Evolutionary conservation across 1,140 invertebrate species (phyloP).

Genomic region (Lordiphosa collinella): DNA sequence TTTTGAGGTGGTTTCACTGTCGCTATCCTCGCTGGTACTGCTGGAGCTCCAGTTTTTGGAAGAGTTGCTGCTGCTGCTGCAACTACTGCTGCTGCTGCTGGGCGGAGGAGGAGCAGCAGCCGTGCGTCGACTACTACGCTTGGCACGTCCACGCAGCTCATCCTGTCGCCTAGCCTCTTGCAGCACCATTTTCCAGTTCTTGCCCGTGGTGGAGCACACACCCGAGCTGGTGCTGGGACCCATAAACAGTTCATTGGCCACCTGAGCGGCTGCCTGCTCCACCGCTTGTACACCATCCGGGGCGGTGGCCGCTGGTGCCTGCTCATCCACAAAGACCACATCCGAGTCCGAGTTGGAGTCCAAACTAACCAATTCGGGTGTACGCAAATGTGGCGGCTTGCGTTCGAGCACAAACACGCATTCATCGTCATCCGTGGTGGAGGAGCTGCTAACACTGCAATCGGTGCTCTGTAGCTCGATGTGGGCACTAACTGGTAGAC

Average conservation of each 20-base stretch:
- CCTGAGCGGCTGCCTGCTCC: background rate
- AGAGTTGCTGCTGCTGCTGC: conserved; percentile 20
- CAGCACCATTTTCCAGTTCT: conserved; percentile 51
- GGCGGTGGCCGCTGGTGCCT: conserved; percentile 1
- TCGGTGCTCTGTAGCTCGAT: conserved; percentile 66
- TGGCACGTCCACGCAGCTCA: conserved; percentile 11
- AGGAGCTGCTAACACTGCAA: conserved; percentile 38
- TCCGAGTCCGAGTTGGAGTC: conserved; percentile 82
- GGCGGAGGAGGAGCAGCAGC: background rate
- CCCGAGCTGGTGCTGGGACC: conserved; percentile 71
- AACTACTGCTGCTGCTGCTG: conserved; percentile 22
- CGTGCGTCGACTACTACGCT: conserved; percentile 14
- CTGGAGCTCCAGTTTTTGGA: conserved; percentile 2
- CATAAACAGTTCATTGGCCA: conserved; percentile 38
- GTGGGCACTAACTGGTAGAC: conserved; percentile 58
- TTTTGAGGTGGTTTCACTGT: background rate
- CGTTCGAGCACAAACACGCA: conserved; percentile 78
- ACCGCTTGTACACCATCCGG: background rate
- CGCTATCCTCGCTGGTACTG: conserved; percentile 17
- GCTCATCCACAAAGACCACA: conserved; percentile 80
- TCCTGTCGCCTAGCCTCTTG: conserved; percentile 43
- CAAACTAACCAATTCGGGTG: conserved; percentile 82
- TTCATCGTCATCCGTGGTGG: conserved; percentile 52
- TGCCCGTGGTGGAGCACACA: conserved; percentile 44
- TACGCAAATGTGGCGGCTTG: conserved; percentile 82